These are phyloP conservation scores for Ephestia elutella DNA, from an alignment of 1,140 invertebrate genomes.

Conservation along the genomic window DNA sequence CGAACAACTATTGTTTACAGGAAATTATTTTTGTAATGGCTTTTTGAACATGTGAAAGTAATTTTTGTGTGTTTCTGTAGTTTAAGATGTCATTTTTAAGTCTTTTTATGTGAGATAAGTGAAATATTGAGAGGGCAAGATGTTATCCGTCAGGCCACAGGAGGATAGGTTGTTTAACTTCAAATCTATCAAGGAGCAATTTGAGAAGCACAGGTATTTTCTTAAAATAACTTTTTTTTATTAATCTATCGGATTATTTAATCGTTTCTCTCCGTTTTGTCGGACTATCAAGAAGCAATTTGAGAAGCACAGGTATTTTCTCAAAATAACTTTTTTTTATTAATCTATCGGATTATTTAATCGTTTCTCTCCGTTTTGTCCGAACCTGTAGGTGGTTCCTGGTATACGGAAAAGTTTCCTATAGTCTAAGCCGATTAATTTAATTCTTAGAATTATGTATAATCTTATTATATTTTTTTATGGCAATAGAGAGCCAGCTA, in stretches of 20 bases:
- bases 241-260: too few relatives aligned
- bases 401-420: too few relatives aligned
- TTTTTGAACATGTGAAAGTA: background rate
- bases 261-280: too few relatives aligned
- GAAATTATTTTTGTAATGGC: background rate
- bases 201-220: slow-evolving; percentile 57
- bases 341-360: too few relatives aligned
- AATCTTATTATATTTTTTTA: too few relatives aligned
- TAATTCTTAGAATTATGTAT: too few relatives aligned
- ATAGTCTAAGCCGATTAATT: too few relatives aligned
- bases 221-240: background rate
- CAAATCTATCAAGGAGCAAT: slow-evolving; percentile 59
- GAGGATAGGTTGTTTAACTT: slow-evolving; percentile 58
- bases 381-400: too few relatives aligned
- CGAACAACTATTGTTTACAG: background rate
- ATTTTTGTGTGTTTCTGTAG: background rate
- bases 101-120: background rate
- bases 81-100: slow-evolving; percentile 6
- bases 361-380: too few relatives aligned
- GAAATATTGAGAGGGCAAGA: slow-evolving; percentile 21
- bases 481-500: too few relatives aligned
- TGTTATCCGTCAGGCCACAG: slow-evolving; percentile 46
- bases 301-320: slow-evolving; percentile 53
- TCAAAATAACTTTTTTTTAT: background rate
- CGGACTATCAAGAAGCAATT: slow-evolving; percentile 65